These are phyloP conservation scores for Centrocercus urophasianus DNA, from an alignment of 2,113 vertebrate genomes.

Conservation along the genomic window DNA sequence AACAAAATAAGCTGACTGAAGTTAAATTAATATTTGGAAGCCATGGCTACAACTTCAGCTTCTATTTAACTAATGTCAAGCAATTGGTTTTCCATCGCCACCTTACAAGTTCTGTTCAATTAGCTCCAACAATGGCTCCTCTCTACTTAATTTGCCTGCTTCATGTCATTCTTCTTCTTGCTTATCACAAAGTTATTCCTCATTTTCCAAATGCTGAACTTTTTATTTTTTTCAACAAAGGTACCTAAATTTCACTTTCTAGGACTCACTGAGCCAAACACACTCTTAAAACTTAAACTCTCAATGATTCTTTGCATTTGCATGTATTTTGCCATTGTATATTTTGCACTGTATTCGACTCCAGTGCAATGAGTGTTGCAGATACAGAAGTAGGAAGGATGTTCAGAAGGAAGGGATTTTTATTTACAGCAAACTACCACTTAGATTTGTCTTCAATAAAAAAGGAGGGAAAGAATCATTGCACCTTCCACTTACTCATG, in stretches of 20 bases:
- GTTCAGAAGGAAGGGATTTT: neutral
- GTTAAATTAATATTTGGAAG: neutral
- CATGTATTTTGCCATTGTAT: neutral
- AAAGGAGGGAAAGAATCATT: neutral
- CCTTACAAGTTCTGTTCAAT: neutral
- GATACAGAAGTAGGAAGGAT: neutral
- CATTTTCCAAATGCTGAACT: neutral
- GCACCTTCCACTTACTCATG: neutral
- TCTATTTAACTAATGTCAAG: neutral
- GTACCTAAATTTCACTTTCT: neutral
- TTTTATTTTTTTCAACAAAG: neutral
- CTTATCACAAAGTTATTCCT: neutral
- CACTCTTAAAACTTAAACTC: neutral
- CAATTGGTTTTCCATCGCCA: neutral
- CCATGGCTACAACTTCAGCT: neutral
- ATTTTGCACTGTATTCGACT: neutral
- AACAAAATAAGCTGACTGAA: neutral
- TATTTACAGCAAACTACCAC: neutral
- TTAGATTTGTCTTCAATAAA: neutral
- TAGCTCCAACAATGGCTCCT: neutral
- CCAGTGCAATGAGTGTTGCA: neutral
- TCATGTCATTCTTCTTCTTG: neutral
- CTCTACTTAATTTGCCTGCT: neutral
- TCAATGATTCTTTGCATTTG: neutral
- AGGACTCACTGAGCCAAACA: neutral